Evolutionary conservation across 2,113 vertebrate genomes (phyloP).

Genomic region (Amphiprion percula): DNA sequence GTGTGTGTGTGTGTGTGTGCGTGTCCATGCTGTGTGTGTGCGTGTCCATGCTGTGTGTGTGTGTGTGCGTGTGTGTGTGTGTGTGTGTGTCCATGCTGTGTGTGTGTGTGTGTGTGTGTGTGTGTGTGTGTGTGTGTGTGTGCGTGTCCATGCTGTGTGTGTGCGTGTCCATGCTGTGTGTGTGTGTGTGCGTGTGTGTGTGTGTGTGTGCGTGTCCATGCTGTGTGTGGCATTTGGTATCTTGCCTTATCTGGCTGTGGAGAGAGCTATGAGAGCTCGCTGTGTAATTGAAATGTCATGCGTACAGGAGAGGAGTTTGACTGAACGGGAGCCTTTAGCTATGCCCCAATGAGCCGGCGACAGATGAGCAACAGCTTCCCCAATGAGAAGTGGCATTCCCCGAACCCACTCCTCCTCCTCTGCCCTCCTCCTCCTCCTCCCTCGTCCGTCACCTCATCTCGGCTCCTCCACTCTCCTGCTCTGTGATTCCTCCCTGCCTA

Average conservation of each 20-base stretch:
- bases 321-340: constrained; percentile 81
- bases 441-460: constrained; percentile 56
- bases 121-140: constrained; percentile 54
- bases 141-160: too few species aligned
- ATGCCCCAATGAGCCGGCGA: constrained; percentile 79
- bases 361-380: constrained; percentile 81
- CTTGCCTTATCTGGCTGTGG: constrained; percentile 76
- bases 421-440: constrained; percentile 24
- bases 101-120: not conserved
- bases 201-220: constrained; percentile 31
- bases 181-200: constrained; percentile 7
- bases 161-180: not conserved
- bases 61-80: too few species aligned
- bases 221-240: constrained; percentile 65
- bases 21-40: constrained; percentile 57
- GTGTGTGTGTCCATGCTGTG: not conserved
- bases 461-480: constrained; percentile 38
- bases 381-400: constrained; percentile 78
- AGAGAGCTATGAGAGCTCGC: constrained; percentile 76
- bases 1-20: constrained; percentile 13
- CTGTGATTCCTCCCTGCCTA: constrained; percentile 64
- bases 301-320: constrained; percentile 81
- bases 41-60: too few species aligned
- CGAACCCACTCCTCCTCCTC: constrained; percentile 70
- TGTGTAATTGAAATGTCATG: constrained; percentile 87